phyloP scores from a whole-genome alignment of 2,113 vertebrate genomes.

The Motacilla tschutschensis region DNA sequence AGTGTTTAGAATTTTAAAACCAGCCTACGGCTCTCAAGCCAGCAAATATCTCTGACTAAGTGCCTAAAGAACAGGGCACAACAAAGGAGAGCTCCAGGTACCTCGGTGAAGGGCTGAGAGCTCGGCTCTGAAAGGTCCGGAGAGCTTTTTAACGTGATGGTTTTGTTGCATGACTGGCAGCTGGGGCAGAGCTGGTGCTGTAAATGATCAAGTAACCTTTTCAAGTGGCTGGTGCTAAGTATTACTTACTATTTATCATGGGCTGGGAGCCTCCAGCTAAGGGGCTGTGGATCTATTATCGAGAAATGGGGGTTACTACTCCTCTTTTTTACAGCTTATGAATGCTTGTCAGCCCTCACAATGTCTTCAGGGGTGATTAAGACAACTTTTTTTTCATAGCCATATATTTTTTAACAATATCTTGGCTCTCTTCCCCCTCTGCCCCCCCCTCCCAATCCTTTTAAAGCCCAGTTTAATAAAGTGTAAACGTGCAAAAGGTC shows the following conservation, averaged over 20 bases:
- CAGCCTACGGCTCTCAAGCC: conserved; percentile 30
- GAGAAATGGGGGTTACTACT: conserved; percentile 32
- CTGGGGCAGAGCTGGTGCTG: conserved; percentile 37
- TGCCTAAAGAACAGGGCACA: conserved; percentile 38
- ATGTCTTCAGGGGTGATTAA: conserved; percentile 49
- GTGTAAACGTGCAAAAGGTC: conserved; percentile 85
- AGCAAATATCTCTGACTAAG: conserved; percentile 62
- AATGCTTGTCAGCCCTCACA: conserved; percentile 48
- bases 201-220: conserved; percentile 50
- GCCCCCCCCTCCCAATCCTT: background rate
- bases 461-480: conserved; percentile 67
- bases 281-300: conserved; percentile 38
- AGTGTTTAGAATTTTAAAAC: conserved; percentile 29
- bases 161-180: conserved; percentile 55
- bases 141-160: conserved; percentile 29
- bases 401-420: conserved; percentile 64
- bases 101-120: conserved; percentile 19
- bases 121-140: conserved; percentile 29
- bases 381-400: conserved; percentile 29
- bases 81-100: conserved; percentile 46
- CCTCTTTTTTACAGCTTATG: conserved; percentile 37
- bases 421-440: conserved; percentile 40
- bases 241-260: conserved; percentile 44
- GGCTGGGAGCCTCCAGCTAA: conserved; percentile 56
- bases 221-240: conserved; percentile 43